Evolutionary conservation across 2,113 vertebrate genomes (phyloP), one percentile per base, ranked within the genome.

Genomic region (Apodemus speciosus): DNA sequence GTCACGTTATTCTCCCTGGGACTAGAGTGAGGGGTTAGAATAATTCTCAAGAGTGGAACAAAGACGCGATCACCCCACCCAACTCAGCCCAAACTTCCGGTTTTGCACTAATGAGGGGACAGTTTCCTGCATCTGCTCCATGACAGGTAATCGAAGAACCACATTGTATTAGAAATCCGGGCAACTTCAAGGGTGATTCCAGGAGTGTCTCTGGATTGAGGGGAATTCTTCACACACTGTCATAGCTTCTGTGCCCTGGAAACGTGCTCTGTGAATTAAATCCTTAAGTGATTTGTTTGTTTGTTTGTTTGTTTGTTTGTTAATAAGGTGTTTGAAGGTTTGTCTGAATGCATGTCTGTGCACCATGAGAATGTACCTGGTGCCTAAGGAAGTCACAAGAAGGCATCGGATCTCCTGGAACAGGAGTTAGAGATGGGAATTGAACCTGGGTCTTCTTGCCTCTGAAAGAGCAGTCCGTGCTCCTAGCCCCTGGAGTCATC

Each of bases 141-240:
- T 20, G 75, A 88, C 69, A 86, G 40, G 87, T 86, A 88, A 94
- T 79, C 69, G 69, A 73, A 93, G 46, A 93, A 62, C 35, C 75
- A 32, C 38, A 53, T 43, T 56, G 25, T 75, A 53, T 90, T 79
- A 90, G 49, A 75, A 92, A 94, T 77, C 16, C 73, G 80, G 86
- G 85, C 77, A 51, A 68, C 79, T 95, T 40, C 18, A 40, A 88
- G 64, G 66, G 38, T 88, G 60, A 30, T 81, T 95, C 72, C 1
- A 89, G 32, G 9, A 95, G 27, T 77, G 32, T 62, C 73, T 95
- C 76, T 35, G 94, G 72, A 92, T 94, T 68, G 49, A 85, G 95
- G 53, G 43, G 30, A 88, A 83, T 72, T 90, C 43, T 96, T 93
- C 76, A 27, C n/a, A 69, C 32, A 49, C 64, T 86, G 30, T 68